Percentiles rank a stretch among this genome's conserved stretches.
phyloP scores from a whole-genome alignment of 2,888 invertebrate genomes.

The Eueremaeus valkanovi region DNA sequence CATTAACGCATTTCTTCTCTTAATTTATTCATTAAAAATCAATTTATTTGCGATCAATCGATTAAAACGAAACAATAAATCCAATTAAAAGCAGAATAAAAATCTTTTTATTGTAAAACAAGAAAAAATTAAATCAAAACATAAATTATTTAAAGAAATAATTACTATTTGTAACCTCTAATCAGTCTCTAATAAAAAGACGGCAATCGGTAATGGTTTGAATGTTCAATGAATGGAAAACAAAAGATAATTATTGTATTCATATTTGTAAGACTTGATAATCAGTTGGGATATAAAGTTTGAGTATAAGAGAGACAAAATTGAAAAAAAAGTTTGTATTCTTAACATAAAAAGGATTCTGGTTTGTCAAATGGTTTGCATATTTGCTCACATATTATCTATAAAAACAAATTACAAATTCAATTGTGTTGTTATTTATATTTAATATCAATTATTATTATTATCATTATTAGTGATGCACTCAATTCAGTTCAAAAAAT shows the following conservation, averaged over 20 bases:
- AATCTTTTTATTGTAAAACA: background rate
- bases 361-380: conserved; percentile 24
- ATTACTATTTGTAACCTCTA: background rate
- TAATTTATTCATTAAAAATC: background rate
- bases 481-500: conserved; percentile 33
- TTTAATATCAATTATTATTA: conserved; percentile 3
- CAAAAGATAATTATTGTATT: background rate
- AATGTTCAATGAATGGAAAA: background rate
- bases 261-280: background rate
- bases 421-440: conserved; percentile 29
- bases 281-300: background rate
- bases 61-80: background rate
- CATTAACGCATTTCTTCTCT: conserved; percentile 12
- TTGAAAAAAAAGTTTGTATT: background rate
- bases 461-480: conserved; percentile 27
- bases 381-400: conserved; percentile 32
- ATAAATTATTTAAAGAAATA: too few relatives aligned
- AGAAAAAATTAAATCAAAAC: background rate
- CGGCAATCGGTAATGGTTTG: background rate
- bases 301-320: background rate
- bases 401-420: background rate
- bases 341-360: background rate
- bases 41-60: background rate
- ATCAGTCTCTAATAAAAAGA: background rate
- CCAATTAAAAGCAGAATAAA: background rate